Evolutionary conservation across 2,888 invertebrate species (phyloP).

Genomic region (Eilema sororculum): DNA sequence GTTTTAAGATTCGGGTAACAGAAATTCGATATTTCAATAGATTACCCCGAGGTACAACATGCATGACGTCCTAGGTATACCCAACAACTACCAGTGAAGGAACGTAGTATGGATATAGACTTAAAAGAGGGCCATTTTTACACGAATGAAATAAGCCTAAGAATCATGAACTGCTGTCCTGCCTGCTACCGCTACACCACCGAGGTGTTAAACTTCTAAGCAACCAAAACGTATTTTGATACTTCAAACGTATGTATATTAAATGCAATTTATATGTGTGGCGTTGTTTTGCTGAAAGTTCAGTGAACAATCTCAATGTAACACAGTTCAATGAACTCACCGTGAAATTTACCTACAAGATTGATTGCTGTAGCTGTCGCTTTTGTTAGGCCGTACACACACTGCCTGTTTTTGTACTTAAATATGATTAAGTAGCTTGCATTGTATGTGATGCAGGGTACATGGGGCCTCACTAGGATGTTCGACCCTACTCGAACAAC

Average conservation of each 20-base stretch:
- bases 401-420: not conserved
- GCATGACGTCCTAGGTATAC: too few relatives aligned
- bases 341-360: conserved; percentile 57
- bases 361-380: conserved; percentile 49
- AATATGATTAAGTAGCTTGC: conserved; percentile 7
- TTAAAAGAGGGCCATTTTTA: not conserved
- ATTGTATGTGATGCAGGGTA: not conserved
- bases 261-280: conserved; percentile 17
- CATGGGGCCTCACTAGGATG: not conserved
- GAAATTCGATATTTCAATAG: too few relatives aligned
- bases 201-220: not conserved
- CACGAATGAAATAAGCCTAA: not conserved
- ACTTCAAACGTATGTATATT: conserved; percentile 6
- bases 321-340: conserved; percentile 55
- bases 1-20: too few relatives aligned
- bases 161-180: not conserved
- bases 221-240: conserved; percentile 10
- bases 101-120: too few relatives aligned
- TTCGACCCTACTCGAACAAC: not conserved
- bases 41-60: too few relatives aligned
- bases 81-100: too few relatives aligned
- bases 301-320: conserved; percentile 44
- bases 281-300: conserved; percentile 46
- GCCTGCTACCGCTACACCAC: not conserved
- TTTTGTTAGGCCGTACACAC: conserved; percentile 22